Base-by-base conservation (phyloP, 1,140 invertebrate genomes). In the Philotrypesis tridentata region DNA sequence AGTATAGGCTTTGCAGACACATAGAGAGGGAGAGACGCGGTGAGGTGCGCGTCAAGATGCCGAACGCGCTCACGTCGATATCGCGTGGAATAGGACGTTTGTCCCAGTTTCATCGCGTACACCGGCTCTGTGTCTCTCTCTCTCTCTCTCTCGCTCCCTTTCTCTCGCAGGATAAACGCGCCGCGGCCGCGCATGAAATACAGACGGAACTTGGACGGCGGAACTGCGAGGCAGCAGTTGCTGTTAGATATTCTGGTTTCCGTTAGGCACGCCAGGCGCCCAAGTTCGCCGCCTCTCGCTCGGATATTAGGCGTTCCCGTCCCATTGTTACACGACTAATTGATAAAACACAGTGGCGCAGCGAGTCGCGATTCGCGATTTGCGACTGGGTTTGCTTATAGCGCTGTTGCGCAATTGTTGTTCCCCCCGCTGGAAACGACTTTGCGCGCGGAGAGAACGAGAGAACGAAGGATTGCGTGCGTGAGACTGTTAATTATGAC, bases 311-410 rank as follows among this genome's bases (percentile, higher is more conserved):
- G 31, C 5, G 21, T 33, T 71, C n/a, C n/a, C 37, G 11, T 71
- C 68, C 31, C 33, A 43, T 71, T 71, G 68, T 37, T 37, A 37
- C 33, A 37, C 17, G 33, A 33, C n/a, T 71, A 71, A 71, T 72
- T 48, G 33, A 72, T 72, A 72, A 72, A 43, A 72, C 9, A 43
- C 11, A 72, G 25, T 12, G 37, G 5, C n/a, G n/a, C 21, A 55
- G 21, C 48, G 7, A 17, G n/a, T 1, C 48, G 21, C 48, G 48
- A 3, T 6, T 55, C 3, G 48, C 48, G 21, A 2, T 6, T 55
- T 6, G 21, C n/a, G n/a, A n/a, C n/a, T n/a, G n/a, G n/a, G n/a
- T n/a, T n/a, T n/a, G n/a, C 21, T 6, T n/a, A n/a, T 55, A 55
- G n/a, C n/a, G 2, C 0, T 3, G 17, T 55, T 55, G 5, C 5